Evolutionary conservation across 2,113 vertebrate genomes (phyloP), one percentile per base, ranked within the genome.

Genomic region (Hiodon tergisus): DNA sequence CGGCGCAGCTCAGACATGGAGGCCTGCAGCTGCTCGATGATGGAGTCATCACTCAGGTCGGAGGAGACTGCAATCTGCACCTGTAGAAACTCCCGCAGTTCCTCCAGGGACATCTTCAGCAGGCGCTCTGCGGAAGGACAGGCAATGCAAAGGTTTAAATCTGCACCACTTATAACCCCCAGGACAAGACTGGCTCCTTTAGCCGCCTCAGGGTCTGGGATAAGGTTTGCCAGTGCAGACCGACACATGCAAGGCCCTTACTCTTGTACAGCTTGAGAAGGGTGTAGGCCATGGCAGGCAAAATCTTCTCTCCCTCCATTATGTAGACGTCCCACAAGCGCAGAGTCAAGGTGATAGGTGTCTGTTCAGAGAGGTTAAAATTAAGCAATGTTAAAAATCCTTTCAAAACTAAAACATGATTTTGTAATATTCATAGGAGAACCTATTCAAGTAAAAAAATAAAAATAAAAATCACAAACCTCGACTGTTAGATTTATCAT

Each of bases 251-350:
- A 70, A 55, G 10, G 50, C 46, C 10, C 92, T 90, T 88, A 95
- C 94, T 94, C 85, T 90, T 92, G 87, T 94, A 92, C 69, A 93
- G 86, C 80, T 93, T 92, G 80, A 96, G 91, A 84, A 92, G 85
- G 66, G 93, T 94, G 83, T 93, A 94, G 8, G 93, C 91, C 93
- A 92, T 94, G 79, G 94, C 93, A 0, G 90, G 92, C 82, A 95
- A 88, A 31, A 94, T 85, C 2, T 85, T 81, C 80, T 95, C 91
- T 5, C 93, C 91, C 77, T 96, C 95, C 83, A 95, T 86, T 75
- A 95, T 93, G 83, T 92, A 95, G 78, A 95, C 89, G 71, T 94
- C 94, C 93, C 93, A 95, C 4, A 95, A 85, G 2, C 92, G 89
- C 50, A 93, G 86, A 4, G 94, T 96, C 79, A 95, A 87, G 0